Conservation (phyloP, 2,797 vertebrate genomes). For the Rhinella marina region DNA sequence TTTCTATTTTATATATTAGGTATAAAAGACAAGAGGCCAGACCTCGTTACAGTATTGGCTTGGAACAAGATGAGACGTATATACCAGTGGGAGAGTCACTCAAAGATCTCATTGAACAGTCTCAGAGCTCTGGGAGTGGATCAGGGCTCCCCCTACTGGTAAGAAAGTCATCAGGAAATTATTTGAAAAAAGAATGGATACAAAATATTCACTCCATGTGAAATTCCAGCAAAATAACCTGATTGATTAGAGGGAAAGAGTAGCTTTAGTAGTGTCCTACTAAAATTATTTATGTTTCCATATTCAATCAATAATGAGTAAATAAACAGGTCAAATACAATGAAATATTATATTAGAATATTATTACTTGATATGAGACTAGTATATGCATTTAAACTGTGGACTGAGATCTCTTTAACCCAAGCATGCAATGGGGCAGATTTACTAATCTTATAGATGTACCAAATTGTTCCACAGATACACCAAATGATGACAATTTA, state of each 20-base stretch:
- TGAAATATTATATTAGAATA: too few species aligned
- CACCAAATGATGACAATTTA: too few species aligned
- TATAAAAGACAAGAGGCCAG: constrained; percentile 86
- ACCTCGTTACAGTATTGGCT: constrained; percentile 87
- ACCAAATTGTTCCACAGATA: too few species aligned
- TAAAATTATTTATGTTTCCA: too few species aligned
- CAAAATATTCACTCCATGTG: neutral
- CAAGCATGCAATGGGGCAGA: too few species aligned
- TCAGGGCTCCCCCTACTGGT: constrained; percentile 99
- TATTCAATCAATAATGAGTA: too few species aligned
- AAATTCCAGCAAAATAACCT: neutral
- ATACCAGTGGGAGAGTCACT: constrained; percentile 90
- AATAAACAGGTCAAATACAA: too few species aligned
- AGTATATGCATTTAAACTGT: too few species aligned
- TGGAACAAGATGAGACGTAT: constrained; percentile 91
- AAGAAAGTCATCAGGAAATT: constrained; percentile 61
- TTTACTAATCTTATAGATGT: too few species aligned
- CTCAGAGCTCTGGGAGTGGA: constrained; percentile 95
- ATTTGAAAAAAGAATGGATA: neutral
- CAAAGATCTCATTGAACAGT: constrained; percentile 92
- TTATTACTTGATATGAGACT: too few species aligned
- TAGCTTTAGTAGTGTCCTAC: neutral
- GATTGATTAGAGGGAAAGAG: neutral
- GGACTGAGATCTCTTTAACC: too few species aligned
- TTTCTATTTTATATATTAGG: constrained; percentile 68